Percentiles rank a stretch among this genome's conserved stretches.
phyloP scores from a whole-genome alignment of 1,140 invertebrate genomes.

The Adoxophyes honmai region DNA sequence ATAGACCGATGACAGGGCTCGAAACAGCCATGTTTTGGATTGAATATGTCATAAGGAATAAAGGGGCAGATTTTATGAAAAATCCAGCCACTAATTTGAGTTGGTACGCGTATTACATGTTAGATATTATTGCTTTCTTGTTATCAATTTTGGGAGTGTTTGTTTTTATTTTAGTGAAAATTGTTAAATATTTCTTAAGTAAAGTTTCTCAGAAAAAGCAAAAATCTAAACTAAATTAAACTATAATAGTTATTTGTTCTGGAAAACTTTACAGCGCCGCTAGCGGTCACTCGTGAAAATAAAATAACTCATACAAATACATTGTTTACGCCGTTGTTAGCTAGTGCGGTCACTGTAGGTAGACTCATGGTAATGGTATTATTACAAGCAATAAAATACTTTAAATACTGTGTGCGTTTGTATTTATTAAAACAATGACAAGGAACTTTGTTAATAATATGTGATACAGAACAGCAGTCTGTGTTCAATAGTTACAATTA shows the following conservation, averaged over 20 bases:
- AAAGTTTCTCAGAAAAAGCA: neutral
- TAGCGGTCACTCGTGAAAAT: too few species aligned
- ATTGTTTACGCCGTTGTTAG: too few species aligned
- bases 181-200: neutral
- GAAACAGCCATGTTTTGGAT: conserved; percentile 81
- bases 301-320: too few species aligned
- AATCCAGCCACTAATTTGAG: conserved; percentile 77
- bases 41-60: conserved; percentile 78
- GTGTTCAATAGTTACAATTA: too few species aligned
- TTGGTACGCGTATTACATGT: conserved; percentile 78
- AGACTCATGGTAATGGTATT: too few species aligned
- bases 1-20: conserved; percentile 73
- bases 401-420: too few species aligned
- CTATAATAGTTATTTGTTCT: neutral
- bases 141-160: conserved; percentile 1
- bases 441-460: too few species aligned
- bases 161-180: conserved; percentile 2
- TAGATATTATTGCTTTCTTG: conserved; percentile 77
- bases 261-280: too few species aligned
- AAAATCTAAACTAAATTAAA: conserved; percentile 3
- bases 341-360: too few species aligned
- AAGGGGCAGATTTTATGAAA: conserved; percentile 78
- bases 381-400: too few species aligned
- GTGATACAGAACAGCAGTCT: too few species aligned
- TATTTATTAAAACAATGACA: too few species aligned